phyloP scores from a whole-genome alignment of 2,888 invertebrate genomes.

The Microctonus brassicae region DNA sequence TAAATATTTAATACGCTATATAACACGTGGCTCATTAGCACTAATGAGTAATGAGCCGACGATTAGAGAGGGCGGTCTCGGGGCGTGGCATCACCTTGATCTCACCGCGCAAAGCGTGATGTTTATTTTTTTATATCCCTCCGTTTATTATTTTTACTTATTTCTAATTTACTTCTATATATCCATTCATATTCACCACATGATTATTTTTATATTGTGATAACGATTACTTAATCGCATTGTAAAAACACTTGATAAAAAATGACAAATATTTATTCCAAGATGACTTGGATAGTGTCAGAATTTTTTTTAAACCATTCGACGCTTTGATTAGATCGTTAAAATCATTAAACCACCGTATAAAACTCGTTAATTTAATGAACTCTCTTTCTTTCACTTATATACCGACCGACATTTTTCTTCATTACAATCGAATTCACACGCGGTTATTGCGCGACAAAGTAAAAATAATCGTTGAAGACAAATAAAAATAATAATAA shows the following conservation, averaged over 20 bases:
- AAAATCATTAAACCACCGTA: constrained; percentile 56
- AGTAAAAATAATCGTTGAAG: constrained; percentile 8
- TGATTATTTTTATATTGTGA: neutral
- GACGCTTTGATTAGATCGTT: constrained; percentile 66
- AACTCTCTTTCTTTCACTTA: constrained; percentile 51
- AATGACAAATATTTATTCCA: constrained; percentile 37
- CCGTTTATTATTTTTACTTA: constrained; percentile 1
- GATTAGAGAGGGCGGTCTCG: constrained; percentile 69
- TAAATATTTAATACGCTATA: neutral
- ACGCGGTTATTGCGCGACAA: constrained; percentile 25
- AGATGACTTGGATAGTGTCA: constrained; percentile 47
- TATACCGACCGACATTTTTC: constrained; percentile 33
- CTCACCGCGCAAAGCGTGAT: constrained; percentile 62
- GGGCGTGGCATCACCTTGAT: constrained; percentile 67
- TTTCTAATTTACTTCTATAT: constrained; percentile 3
- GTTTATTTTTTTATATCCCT: constrained; percentile 44
- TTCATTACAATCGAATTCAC: constrained; percentile 35
- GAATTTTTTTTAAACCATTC: constrained; percentile 43
- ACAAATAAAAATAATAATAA: too few relatives aligned
- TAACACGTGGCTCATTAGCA: constrained; percentile 67
- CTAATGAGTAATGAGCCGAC: constrained; percentile 70
- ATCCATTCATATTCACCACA: neutral
- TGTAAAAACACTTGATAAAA: too few relatives aligned
- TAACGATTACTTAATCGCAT: too few relatives aligned
- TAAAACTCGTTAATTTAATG: constrained; percentile 57